phyloP scores from a whole-genome alignment of 1,140 invertebrate genomes.

The Odontomachus brunneus region DNA sequence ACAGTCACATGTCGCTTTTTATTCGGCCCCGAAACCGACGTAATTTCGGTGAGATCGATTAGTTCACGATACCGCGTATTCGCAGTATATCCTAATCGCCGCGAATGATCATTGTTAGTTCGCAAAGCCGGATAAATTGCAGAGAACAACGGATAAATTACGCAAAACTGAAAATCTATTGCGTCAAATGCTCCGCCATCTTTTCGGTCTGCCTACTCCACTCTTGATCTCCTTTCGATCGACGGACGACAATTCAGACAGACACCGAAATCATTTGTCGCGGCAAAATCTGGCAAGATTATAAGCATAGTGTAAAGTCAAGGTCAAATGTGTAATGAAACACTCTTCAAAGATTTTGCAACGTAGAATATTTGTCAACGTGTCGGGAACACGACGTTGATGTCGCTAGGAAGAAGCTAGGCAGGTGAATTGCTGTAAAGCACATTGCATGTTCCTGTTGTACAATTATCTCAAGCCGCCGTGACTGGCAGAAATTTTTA shows the following conservation, averaged over 20 bases:
- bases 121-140: too few relatives aligned
- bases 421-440: conserved; percentile 49
- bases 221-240: not conserved
- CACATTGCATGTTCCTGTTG: conserved; percentile 56
- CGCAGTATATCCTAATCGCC: too few relatives aligned
- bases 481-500: conserved; percentile 66
- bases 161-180: too few relatives aligned
- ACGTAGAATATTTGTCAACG: conserved; percentile 44
- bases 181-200: too few relatives aligned
- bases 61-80: not conserved
- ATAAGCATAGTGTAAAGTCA: conserved; percentile 1
- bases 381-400: conserved; percentile 41
- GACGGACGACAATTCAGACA: not conserved
- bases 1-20: not conserved
- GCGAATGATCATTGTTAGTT: too few relatives aligned
- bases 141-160: too few relatives aligned
- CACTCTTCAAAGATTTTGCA: conserved; percentile 32
- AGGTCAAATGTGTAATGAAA: conserved; percentile 33
- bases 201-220: too few relatives aligned
- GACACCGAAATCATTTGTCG: not conserved
- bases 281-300: not conserved
- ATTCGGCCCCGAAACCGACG: not conserved
- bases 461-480: conserved; percentile 55
- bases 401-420: conserved; percentile 48
- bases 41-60: not conserved